These are phyloP conservation scores for Streptopelia turtur DNA, from an alignment of 2,797 vertebrate species.

Conservation along the genomic window DNA sequence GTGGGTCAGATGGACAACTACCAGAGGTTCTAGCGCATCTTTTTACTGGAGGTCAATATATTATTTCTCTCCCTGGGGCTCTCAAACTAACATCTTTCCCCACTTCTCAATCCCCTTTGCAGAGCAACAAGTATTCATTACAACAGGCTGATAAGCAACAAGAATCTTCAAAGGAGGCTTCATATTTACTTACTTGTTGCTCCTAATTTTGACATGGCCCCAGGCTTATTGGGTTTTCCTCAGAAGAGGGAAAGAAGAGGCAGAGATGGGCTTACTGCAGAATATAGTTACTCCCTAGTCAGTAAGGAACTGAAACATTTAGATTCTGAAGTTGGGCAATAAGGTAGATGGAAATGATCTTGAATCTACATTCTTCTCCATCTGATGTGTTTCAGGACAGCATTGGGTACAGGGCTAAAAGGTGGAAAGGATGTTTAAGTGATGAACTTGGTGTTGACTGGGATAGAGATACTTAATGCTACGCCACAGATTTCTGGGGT, in stretches of 20 bases:
- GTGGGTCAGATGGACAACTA: neutral
- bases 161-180: neutral
- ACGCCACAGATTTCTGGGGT: neutral
- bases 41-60: neutral
- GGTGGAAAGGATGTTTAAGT: accelerated
- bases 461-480: neutral
- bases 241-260: neutral
- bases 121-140: neutral
- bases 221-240: neutral
- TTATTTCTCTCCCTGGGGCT: neutral
- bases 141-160: neutral
- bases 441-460: neutral
- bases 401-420: neutral
- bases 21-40: accelerated
- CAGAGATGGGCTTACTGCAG: neutral
- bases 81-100: neutral
- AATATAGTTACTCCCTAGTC: neutral
- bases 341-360: neutral
- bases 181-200: neutral
- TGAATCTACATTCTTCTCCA: neutral
- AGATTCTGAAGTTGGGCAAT: neutral
- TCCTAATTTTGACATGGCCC: neutral
- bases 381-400: neutral
- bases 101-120: neutral
- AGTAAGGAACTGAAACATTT: neutral